Conservation (phyloP, 2,113 vertebrate species). For the Cervus canadensis region DNA sequence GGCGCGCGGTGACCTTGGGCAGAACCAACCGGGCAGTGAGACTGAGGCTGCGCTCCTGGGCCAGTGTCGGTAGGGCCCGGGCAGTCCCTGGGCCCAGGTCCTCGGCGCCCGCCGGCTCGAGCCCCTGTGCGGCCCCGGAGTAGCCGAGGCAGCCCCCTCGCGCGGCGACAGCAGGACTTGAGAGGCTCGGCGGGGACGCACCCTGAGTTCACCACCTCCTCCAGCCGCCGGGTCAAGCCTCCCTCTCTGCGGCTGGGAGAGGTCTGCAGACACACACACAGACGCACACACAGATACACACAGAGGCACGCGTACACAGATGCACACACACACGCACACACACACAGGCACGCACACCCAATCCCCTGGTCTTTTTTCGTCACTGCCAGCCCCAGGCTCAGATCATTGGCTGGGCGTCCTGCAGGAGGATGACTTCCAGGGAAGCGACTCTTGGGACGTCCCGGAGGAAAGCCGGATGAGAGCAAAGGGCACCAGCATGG, state of each 20-base stretch:
- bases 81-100: background rate
- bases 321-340: background rate
- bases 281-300: background rate
- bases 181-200: background rate
- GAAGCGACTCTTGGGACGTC: background rate
- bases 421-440: background rate
- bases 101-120: fast-evolving
- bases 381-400: background rate
- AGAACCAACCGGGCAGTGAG: fast-evolving
- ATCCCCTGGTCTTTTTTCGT: too few species aligned
- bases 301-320: background rate
- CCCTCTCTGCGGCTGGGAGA: background rate
- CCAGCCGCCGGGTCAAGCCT: fast-evolving
- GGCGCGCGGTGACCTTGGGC: background rate
- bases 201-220: background rate
- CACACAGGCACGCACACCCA: background rate
- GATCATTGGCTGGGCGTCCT: background rate
- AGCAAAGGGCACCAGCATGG: fast-evolving
- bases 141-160: background rate
- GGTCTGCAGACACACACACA: background rate
- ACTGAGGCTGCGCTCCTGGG: background rate
- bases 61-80: fast-evolving
- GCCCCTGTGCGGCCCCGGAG: background rate
- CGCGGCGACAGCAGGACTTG: fast-evolving
- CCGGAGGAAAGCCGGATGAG: fast-evolving